Conservation (phyloP, 1,140 invertebrate genomes). For the Procambarus virginalis region DNA sequence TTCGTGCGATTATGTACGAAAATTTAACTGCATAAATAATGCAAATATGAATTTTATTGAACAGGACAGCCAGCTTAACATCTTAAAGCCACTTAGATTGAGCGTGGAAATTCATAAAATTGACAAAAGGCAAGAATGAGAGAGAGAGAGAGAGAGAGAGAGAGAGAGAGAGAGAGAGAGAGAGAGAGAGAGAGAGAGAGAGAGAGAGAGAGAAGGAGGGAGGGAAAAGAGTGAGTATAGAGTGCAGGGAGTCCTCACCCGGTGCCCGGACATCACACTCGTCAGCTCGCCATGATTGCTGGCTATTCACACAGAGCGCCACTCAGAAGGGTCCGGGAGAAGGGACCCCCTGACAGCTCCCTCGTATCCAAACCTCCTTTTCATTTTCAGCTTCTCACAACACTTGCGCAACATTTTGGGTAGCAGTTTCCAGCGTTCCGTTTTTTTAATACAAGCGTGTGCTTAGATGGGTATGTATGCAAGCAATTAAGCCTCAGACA, state of each 20-base stretch:
- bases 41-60: too few species aligned
- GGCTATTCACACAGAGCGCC: not conserved
- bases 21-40: too few species aligned
- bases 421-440: not conserved
- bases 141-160: too few species aligned
- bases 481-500: too few species aligned
- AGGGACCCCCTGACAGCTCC: not conserved
- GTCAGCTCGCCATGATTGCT: not conserved
- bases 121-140: too few species aligned
- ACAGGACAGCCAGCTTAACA: too few species aligned
- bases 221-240: not conserved
- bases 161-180: not conserved
- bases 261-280: slow-evolving; percentile 6
- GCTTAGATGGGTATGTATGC: too few species aligned
- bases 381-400: not conserved
- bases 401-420: not conserved
- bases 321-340: not conserved
- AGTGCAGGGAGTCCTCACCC: not conserved
- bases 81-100: too few species aligned
- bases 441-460: not conserved
- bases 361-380: not conserved
- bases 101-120: too few species aligned
- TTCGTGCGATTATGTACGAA: too few species aligned
- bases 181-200: too few species aligned
- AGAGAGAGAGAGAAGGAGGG: too few species aligned